Percentiles rank a stretch among this genome's conserved stretches.
Conservation (phyloP, 2,888 invertebrate genomes). For the Plemyria rubiginata region DNA sequence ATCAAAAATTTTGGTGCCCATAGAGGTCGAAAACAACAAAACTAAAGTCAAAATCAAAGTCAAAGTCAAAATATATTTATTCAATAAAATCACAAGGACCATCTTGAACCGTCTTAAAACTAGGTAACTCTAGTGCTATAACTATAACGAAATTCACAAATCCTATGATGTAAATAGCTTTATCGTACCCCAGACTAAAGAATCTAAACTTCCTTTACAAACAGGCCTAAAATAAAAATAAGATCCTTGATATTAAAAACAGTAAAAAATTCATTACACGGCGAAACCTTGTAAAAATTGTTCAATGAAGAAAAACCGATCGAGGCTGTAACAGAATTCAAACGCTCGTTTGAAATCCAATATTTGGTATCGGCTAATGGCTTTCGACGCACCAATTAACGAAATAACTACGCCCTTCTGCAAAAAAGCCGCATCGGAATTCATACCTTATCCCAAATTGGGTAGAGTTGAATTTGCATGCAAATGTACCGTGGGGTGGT, state of each 20-base stretch:
- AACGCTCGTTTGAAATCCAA: constrained; percentile 23
- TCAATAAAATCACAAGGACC: too few species aligned
- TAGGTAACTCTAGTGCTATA: too few species aligned
- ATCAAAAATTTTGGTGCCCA: too few species aligned
- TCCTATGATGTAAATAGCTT: too few species aligned
- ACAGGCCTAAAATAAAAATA: neutral
- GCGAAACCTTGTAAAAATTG: neutral
- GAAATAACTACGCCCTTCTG: constrained; percentile 35
- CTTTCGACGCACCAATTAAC: constrained; percentile 50
- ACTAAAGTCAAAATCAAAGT: too few species aligned
- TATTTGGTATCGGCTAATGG: constrained; percentile 35
- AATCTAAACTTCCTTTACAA: too few species aligned
- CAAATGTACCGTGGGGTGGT: constrained; percentile 39
- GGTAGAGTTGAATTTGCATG: constrained; percentile 42
- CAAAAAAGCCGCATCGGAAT: constrained; percentile 36
- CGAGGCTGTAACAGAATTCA: constrained; percentile 5
- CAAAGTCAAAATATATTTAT: too few species aligned
- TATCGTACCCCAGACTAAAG: too few species aligned
- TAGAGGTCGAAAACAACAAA: too few species aligned
- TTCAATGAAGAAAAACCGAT: neutral
- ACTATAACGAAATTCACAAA: too few species aligned
- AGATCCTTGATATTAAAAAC: neutral
- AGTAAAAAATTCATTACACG: neutral
- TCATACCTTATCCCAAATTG: constrained; percentile 41
- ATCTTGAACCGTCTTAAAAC: too few species aligned